phyloP scores from a whole-genome alignment of 2,888 invertebrate species.

The Micropterix aruncella region DNA sequence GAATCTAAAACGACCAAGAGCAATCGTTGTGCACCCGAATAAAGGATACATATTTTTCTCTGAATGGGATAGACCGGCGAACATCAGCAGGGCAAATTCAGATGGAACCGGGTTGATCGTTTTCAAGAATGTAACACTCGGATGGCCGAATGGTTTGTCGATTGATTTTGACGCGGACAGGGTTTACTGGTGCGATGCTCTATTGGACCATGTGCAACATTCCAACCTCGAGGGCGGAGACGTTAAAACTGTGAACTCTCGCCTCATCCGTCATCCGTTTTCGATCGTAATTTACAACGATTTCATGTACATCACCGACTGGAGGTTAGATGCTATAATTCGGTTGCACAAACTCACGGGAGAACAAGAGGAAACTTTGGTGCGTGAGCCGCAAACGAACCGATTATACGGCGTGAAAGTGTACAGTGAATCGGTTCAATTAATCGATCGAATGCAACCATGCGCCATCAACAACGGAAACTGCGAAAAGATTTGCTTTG shows the following conservation, averaged over 20 bases:
- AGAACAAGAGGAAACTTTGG: constrained; percentile 72
- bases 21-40: constrained; percentile 94
- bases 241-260: constrained; percentile 77
- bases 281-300: constrained; percentile 82
- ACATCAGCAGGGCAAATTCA: constrained; percentile 83
- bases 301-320: constrained; percentile 95
- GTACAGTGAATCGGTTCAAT: constrained; percentile 64
- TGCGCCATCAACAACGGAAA: constrained; percentile 77
- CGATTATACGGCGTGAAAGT: constrained; percentile 85
- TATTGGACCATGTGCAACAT: constrained; percentile 92
- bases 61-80: constrained; percentile 93
- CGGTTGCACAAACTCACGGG: constrained; percentile 81
- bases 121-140: constrained; percentile 81
- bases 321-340: constrained; percentile 90
- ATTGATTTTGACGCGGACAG: constrained; percentile 81
- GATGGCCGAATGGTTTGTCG: constrained; percentile 95
- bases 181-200: constrained; percentile 95
- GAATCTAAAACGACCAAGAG: constrained; percentile 83
- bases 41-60: constrained; percentile 90
- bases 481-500: constrained; percentile 93
- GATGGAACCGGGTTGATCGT: constrained; percentile 81
- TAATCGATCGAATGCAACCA: constrained; percentile 58
- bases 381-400: constrained; percentile 81
- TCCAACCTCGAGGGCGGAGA: constrained; percentile 83
- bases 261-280: constrained; percentile 79